These are phyloP conservation scores for Smittia sp. DNA, from an alignment of 2,888 invertebrate species.

Conservation along the genomic window DNA sequence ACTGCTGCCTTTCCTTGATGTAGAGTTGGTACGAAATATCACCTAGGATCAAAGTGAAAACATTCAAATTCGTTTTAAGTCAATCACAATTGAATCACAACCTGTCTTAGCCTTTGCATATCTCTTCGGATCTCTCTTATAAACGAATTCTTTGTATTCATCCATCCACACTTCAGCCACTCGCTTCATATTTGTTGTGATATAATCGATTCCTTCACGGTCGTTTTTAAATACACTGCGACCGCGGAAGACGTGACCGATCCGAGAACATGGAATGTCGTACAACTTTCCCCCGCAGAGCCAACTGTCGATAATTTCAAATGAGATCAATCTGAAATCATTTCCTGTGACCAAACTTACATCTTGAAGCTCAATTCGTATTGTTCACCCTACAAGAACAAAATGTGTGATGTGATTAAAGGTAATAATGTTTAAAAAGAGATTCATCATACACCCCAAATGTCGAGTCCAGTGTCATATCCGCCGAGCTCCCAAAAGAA, in stretches of 20 bases:
- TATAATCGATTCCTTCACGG: slow-evolving; percentile 17
- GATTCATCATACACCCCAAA: slow-evolving; percentile 85
- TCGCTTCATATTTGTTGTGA: slow-evolving; percentile 1
- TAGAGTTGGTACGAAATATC: neutral
- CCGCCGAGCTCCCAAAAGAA: slow-evolving; percentile 84
- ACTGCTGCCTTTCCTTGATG: neutral
- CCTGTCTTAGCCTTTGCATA: slow-evolving; percentile 5
- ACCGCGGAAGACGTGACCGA: slow-evolving; percentile 67
- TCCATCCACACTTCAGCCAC: slow-evolving; percentile 37
- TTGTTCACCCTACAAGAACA: no score
- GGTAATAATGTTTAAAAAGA: no score
- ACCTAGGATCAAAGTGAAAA: neutral
- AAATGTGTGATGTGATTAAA: no score
- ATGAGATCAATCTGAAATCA: no score
- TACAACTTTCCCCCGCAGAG: slow-evolving; percentile 70
- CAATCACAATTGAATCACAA: no score
- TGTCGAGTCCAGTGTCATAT: slow-evolving; percentile 61
- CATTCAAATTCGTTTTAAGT: no score
- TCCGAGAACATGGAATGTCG: slow-evolving; percentile 71
- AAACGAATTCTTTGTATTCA: slow-evolving; percentile 30
- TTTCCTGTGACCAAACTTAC: no score
- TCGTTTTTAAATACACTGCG: neutral
- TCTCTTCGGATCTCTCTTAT: neutral
- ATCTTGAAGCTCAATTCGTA: slow-evolving; percentile 78
- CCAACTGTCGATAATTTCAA: no score